phyloP scores from a whole-genome alignment of 1,140 invertebrate genomes.

The Palaemon carinicauda region DNA sequence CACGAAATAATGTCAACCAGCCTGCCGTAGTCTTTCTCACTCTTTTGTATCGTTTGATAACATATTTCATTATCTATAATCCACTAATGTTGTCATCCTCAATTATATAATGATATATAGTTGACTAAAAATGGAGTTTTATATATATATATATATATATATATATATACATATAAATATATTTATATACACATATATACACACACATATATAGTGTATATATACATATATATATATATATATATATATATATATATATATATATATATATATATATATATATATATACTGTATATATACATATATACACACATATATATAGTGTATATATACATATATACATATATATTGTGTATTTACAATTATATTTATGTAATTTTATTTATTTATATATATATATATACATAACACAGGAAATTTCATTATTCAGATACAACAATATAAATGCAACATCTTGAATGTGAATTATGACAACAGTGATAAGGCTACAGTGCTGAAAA shows the following conservation, averaged over 20 bases:
- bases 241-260: neutral
- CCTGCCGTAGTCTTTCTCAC: no score
- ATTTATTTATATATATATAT: no score
- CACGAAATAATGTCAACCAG: no score
- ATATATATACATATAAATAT: neutral
- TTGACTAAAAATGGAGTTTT: neutral
- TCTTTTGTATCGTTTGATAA: no score
- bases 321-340: neutral
- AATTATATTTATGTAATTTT: no score
- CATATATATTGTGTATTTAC: neutral
- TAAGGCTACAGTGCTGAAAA: no score
- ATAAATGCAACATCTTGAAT: no score
- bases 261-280: slow-evolving; percentile 2
- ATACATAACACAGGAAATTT: no score
- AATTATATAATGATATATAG: neutral
- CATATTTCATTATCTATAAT: no score
- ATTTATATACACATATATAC: neutral
- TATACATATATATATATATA: neutral
- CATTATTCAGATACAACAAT: no score
- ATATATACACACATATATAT: neutral
- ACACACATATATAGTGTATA: neutral
- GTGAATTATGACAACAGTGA: no score
- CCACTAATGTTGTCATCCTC: no score
- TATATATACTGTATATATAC: neutral
- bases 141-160: neutral